Evolutionary conservation across 2,113 vertebrate species (phyloP).

Genomic region (Meriones unguiculatus): DNA sequence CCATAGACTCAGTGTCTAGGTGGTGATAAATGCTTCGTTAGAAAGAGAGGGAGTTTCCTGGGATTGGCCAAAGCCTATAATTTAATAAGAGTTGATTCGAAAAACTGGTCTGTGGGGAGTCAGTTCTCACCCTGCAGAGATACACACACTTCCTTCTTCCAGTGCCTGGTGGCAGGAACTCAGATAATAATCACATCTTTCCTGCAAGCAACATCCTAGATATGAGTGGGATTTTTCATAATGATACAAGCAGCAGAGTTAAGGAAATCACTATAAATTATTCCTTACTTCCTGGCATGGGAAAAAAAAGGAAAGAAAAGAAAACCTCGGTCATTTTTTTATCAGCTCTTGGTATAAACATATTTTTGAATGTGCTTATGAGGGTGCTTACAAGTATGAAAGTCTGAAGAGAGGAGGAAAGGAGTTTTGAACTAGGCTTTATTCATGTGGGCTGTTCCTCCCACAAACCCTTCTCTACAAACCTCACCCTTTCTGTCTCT

Average conservation of each 20-base stretch:
- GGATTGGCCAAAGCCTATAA: constrained; percentile 52
- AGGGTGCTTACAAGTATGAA: not conserved
- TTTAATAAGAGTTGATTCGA: constrained; percentile 64
- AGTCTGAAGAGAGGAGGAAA: not conserved
- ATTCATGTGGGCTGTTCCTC: not conserved
- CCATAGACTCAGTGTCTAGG: constrained; percentile 15
- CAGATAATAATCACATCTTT: constrained; percentile 61
- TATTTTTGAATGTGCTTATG: constrained; percentile 14
- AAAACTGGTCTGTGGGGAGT: constrained; percentile 64
- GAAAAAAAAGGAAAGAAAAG: not conserved
- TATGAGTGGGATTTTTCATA: constrained; percentile 61
- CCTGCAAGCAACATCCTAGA: constrained; percentile 50
- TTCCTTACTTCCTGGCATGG: constrained; percentile 45
- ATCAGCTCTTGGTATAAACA: constrained; percentile 17
- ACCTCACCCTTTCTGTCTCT: not conserved
- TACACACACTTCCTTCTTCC: not conserved
- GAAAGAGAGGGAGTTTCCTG: constrained; percentile 61
- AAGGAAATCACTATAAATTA: constrained; percentile 64
- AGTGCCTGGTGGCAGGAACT: not conserved
- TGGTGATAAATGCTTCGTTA: constrained; percentile 74
- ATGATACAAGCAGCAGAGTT: constrained; percentile 50
- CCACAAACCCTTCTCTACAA: not conserved
- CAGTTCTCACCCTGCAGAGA: constrained; percentile 37
- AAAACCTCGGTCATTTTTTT: not conserved
- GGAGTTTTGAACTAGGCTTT: not conserved